Conservation (phyloP, 2,797 vertebrate species). For the Chaetophractus vellerosus region DNA sequence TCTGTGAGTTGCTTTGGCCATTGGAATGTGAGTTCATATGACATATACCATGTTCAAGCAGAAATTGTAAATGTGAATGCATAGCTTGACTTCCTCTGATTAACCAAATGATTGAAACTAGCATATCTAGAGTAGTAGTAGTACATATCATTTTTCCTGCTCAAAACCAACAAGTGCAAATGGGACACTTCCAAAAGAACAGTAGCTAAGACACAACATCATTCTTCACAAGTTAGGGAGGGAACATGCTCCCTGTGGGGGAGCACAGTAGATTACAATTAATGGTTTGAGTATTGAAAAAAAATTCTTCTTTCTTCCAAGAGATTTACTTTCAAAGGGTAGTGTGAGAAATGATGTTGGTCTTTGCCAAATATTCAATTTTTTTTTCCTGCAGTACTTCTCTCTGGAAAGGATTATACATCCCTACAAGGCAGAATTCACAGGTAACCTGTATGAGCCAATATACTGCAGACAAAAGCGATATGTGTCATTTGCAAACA, state of each 20-base stretch:
- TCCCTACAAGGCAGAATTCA: neutral
- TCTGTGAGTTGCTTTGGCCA: neutral
- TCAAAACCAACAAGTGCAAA: neutral
- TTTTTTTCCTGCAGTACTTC: neutral
- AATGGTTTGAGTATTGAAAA: neutral
- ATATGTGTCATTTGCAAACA: neutral
- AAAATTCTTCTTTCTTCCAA: conserved; percentile 13
- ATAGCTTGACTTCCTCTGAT: neutral
- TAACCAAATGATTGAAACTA: neutral
- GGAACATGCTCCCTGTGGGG: neutral
- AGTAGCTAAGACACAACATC: neutral
- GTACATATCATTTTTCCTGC: neutral
- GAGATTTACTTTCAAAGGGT: neutral
- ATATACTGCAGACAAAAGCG: neutral
- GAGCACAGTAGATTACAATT: neutral
- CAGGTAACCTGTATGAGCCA: neutral
- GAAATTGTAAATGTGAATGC: neutral
- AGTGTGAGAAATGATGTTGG: neutral
- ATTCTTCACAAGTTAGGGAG: neutral
- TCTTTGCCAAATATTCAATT: neutral
- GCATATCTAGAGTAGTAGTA: neutral
- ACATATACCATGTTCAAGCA: neutral
- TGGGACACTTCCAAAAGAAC: neutral
- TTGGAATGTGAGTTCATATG: neutral
- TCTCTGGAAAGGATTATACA: neutral